phyloP scores from a whole-genome alignment of 2,888 invertebrate species.

The Ennomos fuscantarius region DNA sequence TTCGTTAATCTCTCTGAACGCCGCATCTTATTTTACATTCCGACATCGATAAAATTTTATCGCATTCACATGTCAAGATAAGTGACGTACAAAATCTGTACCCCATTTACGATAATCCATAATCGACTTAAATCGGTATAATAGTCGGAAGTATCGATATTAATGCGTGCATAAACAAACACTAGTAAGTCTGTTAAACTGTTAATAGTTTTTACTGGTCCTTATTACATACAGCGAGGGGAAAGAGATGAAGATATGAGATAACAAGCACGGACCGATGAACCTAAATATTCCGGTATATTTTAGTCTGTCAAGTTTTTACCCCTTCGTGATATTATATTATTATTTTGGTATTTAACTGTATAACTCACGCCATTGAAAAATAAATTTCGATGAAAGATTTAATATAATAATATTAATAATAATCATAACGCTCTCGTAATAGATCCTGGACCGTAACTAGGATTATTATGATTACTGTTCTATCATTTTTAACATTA shows the following conservation, averaged over 20 bases:
- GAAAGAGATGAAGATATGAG: conserved; percentile 16
- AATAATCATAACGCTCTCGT: no score
- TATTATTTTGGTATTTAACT: no score
- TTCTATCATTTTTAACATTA: no score
- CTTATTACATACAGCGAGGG: conserved; percentile 36
- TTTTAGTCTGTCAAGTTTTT: not conserved
- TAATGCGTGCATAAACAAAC: conserved; percentile 54
- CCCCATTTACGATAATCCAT: conserved; percentile 40
- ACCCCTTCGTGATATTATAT: no score
- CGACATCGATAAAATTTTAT: conserved; percentile 51
- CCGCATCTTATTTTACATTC: conserved; percentile 16
- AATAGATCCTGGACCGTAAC: no score
- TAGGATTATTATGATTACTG: no score
- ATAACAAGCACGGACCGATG: conserved; percentile 12
- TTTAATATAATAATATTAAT: no score
- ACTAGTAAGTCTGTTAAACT: conserved; percentile 46
- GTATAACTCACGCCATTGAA: no score
- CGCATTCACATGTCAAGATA: conserved; percentile 50
- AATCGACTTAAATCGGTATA: conserved; percentile 48
- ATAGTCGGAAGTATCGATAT: conserved; percentile 42
- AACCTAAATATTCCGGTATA: not conserved
- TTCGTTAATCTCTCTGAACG: conserved; percentile 15
- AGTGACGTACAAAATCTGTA: conserved; percentile 22
- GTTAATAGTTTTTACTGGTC: conserved; percentile 62
- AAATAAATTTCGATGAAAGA: no score